These are phyloP conservation scores for Melanotaenia trifasciata DNA, from an alignment of 2,797 vertebrate species.

Conservation along the genomic window DNA sequence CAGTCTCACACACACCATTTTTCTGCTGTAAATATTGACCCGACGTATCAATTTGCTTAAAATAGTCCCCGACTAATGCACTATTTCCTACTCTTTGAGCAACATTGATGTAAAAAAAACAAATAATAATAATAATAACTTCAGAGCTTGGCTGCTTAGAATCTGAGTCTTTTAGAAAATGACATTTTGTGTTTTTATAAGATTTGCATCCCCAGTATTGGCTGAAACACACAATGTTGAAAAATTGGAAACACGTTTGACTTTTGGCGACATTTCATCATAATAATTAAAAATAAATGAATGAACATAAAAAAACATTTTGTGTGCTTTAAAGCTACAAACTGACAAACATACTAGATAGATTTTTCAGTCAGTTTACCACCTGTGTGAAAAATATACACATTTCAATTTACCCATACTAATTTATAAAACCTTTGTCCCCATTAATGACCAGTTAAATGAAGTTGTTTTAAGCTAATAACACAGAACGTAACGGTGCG, in stretches of 20 bases:
- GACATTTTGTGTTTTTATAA: neutral
- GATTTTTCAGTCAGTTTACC: neutral
- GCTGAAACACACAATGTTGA: neutral
- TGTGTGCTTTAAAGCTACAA: constrained; percentile 5
- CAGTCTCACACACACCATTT: neutral
- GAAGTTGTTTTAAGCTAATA: neutral
- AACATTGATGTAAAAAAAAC: neutral
- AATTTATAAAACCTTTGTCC: constrained; percentile 1
- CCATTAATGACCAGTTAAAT: neutral
- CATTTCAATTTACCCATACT: neutral
- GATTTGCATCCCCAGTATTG: neutral
- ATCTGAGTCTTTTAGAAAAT: neutral
- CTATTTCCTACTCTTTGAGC: constrained; percentile 11
- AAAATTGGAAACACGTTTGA: neutral
- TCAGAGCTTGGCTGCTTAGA: neutral
- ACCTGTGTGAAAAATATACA: constrained; percentile 3
- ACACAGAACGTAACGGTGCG: neutral
- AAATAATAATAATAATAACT: neutral
- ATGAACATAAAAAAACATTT: neutral
- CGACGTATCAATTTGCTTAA: constrained; percentile 4
- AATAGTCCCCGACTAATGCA: constrained; percentile 42
- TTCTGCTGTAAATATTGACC: constrained; percentile 1
- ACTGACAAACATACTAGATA: neutral
- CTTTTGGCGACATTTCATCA: neutral
- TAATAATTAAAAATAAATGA: neutral